Percentiles rank a stretch among this genome's conserved stretches.
Conservation (phyloP, 2,797 vertebrate genomes). For the Manis crassicaudata region DNA sequence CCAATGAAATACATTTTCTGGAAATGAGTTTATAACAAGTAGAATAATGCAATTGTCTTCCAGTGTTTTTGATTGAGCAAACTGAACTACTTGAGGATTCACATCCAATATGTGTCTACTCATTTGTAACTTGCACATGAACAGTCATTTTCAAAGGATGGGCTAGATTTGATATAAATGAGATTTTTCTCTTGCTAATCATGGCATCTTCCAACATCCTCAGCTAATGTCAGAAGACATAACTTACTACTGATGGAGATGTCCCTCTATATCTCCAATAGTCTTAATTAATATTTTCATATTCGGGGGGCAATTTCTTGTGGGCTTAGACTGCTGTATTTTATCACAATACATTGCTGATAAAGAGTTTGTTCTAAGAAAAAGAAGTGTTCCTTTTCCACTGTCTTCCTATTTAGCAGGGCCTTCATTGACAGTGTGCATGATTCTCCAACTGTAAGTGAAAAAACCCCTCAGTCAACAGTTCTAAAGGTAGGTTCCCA, state of each 20-base stretch:
- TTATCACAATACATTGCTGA: too few species aligned
- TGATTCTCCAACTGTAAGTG: background rate
- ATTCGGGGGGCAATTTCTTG: background rate
- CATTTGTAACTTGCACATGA: background rate
- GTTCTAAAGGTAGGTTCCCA: background rate
- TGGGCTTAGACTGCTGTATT: background rate
- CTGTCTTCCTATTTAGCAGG: background rate
- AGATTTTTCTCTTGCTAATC: background rate
- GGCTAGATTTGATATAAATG: background rate
- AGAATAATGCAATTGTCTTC: background rate
- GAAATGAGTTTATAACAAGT: conserved; percentile 33
- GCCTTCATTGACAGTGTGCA: background rate
- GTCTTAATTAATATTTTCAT: conserved; percentile 3
- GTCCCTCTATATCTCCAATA: background rate
- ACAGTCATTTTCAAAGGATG: background rate
- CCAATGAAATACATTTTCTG: background rate
- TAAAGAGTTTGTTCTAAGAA: background rate
- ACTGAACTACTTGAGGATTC: background rate
- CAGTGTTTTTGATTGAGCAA: background rate
- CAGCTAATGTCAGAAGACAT: background rate
- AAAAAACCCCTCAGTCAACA: background rate
- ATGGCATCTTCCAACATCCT: background rate
- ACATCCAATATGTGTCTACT: background rate
- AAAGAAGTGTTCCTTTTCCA: background rate
- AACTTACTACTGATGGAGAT: background rate